A percentile compares a stretch with the other conserved stretches of the same genome.
Evolutionary conservation across 2,888 invertebrate species (phyloP).

Genomic region (Synanthedon andrenaeformis): DNA sequence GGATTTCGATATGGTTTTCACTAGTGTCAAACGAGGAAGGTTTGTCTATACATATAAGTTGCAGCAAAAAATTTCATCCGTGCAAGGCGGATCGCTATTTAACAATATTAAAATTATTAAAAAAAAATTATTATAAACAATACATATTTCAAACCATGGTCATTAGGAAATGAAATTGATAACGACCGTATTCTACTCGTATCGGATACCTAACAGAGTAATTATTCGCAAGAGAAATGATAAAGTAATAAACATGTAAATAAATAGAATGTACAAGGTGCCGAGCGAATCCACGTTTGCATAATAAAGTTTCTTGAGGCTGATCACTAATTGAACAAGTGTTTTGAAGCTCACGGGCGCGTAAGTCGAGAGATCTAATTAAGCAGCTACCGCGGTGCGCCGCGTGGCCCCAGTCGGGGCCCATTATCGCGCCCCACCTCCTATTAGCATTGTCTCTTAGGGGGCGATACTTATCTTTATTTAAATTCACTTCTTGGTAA

Average conservation of each 20-base stretch:
- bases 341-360: constrained; percentile 55
- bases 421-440: constrained; percentile 66
- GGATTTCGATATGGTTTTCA: too few species aligned
- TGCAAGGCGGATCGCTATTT: too few species aligned
- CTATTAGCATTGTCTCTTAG: constrained; percentile 70
- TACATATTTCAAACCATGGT: too few species aligned
- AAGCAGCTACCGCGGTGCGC: constrained; percentile 51
- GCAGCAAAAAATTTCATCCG: too few species aligned
- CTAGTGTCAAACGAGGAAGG: too few species aligned
- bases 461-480: constrained; percentile 72
- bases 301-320: constrained; percentile 49
- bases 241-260: not conserved
- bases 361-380: constrained; percentile 66
- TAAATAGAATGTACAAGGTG: not conserved
- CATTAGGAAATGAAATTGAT: not conserved
- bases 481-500: constrained; percentile 72
- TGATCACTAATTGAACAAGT: constrained; percentile 68
- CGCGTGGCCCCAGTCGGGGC: constrained; percentile 51
- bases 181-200: not conserved
- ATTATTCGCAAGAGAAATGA: not conserved
- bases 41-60: too few species aligned
- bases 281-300: constrained; percentile 20
- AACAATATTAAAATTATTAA: too few species aligned
- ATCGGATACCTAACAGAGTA: not conserved
- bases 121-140: too few species aligned